phyloP scores from a whole-genome alignment of 2,888 invertebrate genomes.

The Troides aeacus region DNA sequence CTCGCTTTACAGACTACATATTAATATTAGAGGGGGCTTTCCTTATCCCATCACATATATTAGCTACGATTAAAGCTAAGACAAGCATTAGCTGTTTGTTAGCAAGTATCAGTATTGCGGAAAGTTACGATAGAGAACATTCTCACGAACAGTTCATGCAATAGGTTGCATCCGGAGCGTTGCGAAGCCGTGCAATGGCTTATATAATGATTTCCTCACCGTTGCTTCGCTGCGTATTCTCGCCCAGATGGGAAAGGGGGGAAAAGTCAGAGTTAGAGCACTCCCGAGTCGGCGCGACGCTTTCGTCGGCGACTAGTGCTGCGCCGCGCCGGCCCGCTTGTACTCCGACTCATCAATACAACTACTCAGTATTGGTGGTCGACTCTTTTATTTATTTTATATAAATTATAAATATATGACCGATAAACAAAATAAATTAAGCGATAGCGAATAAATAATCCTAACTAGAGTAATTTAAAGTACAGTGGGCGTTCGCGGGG shows the following conservation, averaged over 20 bases:
- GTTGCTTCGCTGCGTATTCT: slow-evolving; percentile 72
- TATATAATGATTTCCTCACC: slow-evolving; percentile 77
- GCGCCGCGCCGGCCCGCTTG: slow-evolving; percentile 53
- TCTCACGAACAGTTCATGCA: slow-evolving; percentile 59
- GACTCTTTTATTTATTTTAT: slow-evolving; percentile 74
- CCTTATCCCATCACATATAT: slow-evolving; percentile 86
- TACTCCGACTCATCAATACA: slow-evolving; percentile 54
- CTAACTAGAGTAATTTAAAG: slow-evolving; percentile 77
- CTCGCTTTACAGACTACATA: slow-evolving; percentile 51
- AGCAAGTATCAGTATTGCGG: slow-evolving; percentile 70
- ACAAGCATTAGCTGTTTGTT: slow-evolving; percentile 73
- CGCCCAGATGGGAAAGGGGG: slow-evolving; percentile 61
- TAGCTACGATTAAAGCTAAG: slow-evolving; percentile 69
- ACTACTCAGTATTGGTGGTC: slow-evolving; percentile 71
- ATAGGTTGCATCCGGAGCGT: slow-evolving; percentile 71
- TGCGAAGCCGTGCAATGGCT: slow-evolving; percentile 76
- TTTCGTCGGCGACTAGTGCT: slow-evolving; percentile 30
- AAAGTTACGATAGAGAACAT: slow-evolving; percentile 67
- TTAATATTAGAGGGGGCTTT: slow-evolving; percentile 83
- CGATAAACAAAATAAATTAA: slow-evolving; percentile 79
- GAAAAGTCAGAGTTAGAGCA: slow-evolving; percentile 52
- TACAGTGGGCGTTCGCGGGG: slow-evolving; percentile 73
- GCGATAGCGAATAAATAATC: slow-evolving; percentile 78
- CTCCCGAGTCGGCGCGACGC: slow-evolving; percentile 42
- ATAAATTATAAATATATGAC: slow-evolving; percentile 70